Evolutionary conservation across 2,113 vertebrate species (phyloP).

Genomic region (Odocoileus hemionus): DNA sequence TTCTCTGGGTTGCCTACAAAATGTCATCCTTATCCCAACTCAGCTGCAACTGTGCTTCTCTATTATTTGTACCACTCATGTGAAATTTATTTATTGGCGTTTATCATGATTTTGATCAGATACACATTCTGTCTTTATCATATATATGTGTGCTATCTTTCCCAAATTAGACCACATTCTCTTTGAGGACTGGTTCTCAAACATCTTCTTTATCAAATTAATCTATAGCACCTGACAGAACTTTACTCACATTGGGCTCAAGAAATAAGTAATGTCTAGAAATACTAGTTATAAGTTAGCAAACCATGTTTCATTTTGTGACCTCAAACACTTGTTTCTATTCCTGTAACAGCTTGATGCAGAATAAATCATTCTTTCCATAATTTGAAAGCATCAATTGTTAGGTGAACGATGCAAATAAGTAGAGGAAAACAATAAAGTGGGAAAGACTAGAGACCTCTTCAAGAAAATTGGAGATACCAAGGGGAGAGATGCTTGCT

Average conservation of each 20-base stretch:
- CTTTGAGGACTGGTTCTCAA: neutral
- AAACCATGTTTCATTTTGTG: neutral
- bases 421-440: neutral
- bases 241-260: neutral
- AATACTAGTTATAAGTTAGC: neutral
- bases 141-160: neutral
- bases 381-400: neutral
- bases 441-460: neutral
- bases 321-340: slow-evolving; percentile 15
- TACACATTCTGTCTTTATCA: neutral
- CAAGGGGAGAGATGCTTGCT: neutral
- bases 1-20: neutral
- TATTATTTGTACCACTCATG: neutral
- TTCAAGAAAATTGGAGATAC: neutral
- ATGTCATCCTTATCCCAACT: neutral
- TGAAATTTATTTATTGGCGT: neutral
- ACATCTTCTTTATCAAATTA: slow-evolving; percentile 8
- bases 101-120: neutral
- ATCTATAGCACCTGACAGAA: neutral
- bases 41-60: neutral
- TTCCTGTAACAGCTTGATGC: neutral
- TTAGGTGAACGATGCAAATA: neutral
- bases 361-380: neutral
- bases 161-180: neutral
- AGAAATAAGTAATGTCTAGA: slow-evolving; percentile 17